Evolutionary conservation across 2,113 vertebrate species (phyloP).

Genomic region (Phylloscopus trochilus): DNA sequence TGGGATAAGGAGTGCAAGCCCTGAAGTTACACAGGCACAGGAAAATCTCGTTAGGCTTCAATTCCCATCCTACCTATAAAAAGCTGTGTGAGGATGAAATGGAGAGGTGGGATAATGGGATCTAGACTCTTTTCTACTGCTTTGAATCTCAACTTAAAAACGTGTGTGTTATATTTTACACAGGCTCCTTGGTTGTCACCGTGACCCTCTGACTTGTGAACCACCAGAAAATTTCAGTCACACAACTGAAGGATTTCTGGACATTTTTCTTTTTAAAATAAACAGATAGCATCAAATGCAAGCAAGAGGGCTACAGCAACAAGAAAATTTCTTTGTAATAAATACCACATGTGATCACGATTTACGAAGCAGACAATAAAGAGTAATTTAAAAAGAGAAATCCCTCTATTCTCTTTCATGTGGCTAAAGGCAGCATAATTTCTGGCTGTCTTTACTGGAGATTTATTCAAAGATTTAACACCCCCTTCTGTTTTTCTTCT

Average conservation of each 20-base stretch:
- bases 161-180: background rate
- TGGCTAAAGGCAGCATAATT: slow-evolving; percentile 30
- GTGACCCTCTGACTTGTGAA: background rate
- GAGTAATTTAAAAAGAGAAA: slow-evolving; percentile 54
- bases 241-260: background rate
- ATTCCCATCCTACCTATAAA: background rate
- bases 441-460: slow-evolving; percentile 45
- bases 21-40: background rate
- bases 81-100: background rate
- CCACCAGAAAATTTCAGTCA: background rate
- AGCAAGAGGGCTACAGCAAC: background rate
- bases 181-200: background rate
- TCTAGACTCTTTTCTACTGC: background rate
- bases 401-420: slow-evolving; percentile 49
- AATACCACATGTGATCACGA: slow-evolving; percentile 38
- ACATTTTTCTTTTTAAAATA: background rate
- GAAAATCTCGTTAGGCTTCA: background rate
- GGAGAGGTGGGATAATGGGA: background rate
- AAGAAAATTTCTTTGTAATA: slow-evolving; percentile 43
- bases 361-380: slow-evolving; percentile 45
- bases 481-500: slow-evolving; percentile 53
- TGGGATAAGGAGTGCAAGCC: background rate
- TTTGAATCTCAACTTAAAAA: background rate
- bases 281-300: background rate
- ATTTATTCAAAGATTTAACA: slow-evolving; percentile 59